These are phyloP conservation scores for Xyliphius kryptos DNA, from an alignment of 2,113 vertebrate genomes.

Conservation along the genomic window DNA sequence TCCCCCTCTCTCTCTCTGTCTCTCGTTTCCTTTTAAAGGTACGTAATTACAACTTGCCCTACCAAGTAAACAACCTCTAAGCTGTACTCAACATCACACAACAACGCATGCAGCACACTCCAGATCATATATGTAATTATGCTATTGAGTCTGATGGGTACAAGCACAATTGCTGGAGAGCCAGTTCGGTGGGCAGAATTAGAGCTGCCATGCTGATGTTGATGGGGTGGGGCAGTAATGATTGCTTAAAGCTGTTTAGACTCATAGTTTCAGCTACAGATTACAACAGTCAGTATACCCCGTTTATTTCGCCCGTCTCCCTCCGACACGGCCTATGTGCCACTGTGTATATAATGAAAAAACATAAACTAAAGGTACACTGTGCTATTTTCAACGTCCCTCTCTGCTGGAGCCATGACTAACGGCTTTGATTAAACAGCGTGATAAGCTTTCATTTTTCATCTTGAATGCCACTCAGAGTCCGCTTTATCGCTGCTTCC, in stretches of 20 bases:
- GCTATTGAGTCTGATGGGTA: conserved; percentile 41
- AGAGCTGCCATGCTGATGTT: conserved; percentile 28
- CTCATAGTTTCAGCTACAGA: conserved; percentile 31
- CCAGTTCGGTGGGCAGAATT: conserved; percentile 37
- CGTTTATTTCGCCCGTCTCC: conserved; percentile 4
- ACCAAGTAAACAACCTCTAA: conserved; percentile 42
- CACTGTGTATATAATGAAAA: conserved; percentile 18
- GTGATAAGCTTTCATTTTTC: conserved; percentile 44
- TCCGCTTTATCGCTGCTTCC: conserved; percentile 38
- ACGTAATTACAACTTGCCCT: conserved; percentile 37
- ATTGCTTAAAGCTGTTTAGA: conserved; percentile 40
- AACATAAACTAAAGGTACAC: conserved; percentile 29
- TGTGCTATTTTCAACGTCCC: conserved; percentile 33
- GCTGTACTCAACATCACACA: conserved; percentile 31
- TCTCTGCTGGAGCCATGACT: conserved; percentile 36
- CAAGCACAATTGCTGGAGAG: conserved; percentile 39
- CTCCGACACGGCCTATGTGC: conserved; percentile 8
- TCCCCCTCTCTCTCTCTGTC: conserved; percentile 17
- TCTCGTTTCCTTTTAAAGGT: conserved; percentile 24
- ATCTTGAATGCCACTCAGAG: conserved; percentile 40
- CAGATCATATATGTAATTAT: conserved; percentile 46
- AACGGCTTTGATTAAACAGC: conserved; percentile 44
- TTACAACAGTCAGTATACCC: conserved; percentile 30
- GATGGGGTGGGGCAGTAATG: conserved; percentile 27
- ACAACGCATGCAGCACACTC: conserved; percentile 40